Conservation (phyloP, 2,113 vertebrate genomes). For the Elaphurus davidianus region DNA sequence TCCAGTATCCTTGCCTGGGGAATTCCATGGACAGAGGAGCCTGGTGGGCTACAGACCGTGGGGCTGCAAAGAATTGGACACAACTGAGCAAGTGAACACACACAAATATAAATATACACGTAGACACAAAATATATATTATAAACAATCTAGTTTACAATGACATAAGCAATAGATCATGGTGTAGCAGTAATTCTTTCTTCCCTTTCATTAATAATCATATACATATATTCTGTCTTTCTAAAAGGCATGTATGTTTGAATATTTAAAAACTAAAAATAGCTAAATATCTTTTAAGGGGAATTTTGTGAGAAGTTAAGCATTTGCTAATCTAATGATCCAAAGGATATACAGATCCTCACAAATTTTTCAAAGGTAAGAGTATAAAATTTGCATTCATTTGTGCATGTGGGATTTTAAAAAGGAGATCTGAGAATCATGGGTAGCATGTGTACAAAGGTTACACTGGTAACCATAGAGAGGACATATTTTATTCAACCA, state of each 20-base stretch:
- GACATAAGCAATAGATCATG: neutral
- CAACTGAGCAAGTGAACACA: neutral
- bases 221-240: neutral
- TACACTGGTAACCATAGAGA: neutral
- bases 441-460: slow-evolving; percentile 27
- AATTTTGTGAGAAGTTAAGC: slow-evolving; percentile 49
- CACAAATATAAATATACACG: neutral
- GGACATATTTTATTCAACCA: slow-evolving; percentile 41
- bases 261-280: slow-evolving; percentile 41
- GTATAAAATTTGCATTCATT: slow-evolving; percentile 18
- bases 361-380: slow-evolving; percentile 61
- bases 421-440: slow-evolving; percentile 46
- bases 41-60: neutral
- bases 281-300: neutral
- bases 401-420: slow-evolving; percentile 40
- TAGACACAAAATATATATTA: neutral
- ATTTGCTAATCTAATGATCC: slow-evolving; percentile 41
- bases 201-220: neutral
- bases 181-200: neutral
- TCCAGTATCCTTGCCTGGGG: neutral
- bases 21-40: neutral
- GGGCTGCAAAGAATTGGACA: neutral
- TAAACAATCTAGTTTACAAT: neutral
- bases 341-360: slow-evolving; percentile 33
- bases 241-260: neutral